Evolutionary conservation across 2,797 vertebrate genomes (phyloP).

Genomic region (Tangara arthus): DNA sequence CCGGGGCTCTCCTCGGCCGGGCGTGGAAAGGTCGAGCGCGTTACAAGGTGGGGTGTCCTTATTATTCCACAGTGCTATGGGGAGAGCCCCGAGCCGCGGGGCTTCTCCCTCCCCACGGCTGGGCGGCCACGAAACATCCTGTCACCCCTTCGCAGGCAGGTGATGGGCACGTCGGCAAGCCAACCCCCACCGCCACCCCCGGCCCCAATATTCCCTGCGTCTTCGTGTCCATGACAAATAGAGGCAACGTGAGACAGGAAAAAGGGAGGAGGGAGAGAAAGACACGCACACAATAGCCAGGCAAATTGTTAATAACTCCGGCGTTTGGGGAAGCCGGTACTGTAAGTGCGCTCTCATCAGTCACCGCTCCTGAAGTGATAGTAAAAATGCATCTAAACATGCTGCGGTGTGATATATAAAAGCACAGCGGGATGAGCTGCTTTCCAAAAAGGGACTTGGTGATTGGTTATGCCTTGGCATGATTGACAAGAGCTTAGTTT

Average conservation of each 20-base stretch:
- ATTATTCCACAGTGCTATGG: slow-evolving; percentile 54
- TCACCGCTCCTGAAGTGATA: slow-evolving; percentile 90
- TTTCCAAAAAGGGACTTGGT: slow-evolving; percentile 90
- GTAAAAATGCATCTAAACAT: slow-evolving; percentile 95
- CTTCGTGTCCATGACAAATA: slow-evolving; percentile 37
- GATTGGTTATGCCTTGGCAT: slow-evolving; percentile 91
- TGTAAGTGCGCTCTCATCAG: slow-evolving; percentile 89
- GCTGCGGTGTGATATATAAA: slow-evolving; percentile 96
- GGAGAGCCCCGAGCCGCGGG: slow-evolving; percentile 67
- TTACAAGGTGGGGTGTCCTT: slow-evolving; percentile 70
- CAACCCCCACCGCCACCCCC: not conserved
- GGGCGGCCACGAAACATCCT: slow-evolving; percentile 67
- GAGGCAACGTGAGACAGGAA: slow-evolving; percentile 2
- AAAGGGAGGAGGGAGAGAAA: slow-evolving; percentile 2
- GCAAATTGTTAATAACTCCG: slow-evolving; percentile 41
- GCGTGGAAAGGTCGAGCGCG: slow-evolving; percentile 56
- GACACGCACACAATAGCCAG: slow-evolving; percentile 40
- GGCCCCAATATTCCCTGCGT: not conserved
- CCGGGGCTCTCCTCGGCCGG: not conserved
- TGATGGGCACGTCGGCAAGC: not conserved
- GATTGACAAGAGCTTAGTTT: slow-evolving; percentile 98
- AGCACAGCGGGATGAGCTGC: slow-evolving; percentile 98
- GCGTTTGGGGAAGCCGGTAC: slow-evolving; percentile 80
- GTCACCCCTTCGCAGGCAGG: slow-evolving; percentile 70
- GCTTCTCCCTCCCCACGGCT: slow-evolving; percentile 9